Evolutionary conservation across 2,797 vertebrate genomes (phyloP).

Genomic region (Hemitrygon akajei): DNA sequence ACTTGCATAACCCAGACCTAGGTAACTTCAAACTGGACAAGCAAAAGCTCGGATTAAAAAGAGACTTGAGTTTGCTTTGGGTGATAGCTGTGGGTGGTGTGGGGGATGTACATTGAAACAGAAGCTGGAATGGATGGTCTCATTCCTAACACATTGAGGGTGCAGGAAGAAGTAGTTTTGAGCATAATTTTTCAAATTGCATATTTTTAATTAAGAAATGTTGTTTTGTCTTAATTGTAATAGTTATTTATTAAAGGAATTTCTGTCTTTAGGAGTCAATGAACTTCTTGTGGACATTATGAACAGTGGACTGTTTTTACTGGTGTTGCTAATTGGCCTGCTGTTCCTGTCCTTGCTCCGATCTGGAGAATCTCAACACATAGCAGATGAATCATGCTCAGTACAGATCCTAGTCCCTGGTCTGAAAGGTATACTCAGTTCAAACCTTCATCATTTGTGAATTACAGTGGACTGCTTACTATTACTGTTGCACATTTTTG

Average conservation of each 20-base stretch:
- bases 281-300: conserved; percentile 63
- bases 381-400: conserved; percentile 81
- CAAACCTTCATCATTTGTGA: not conserved
- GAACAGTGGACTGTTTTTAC: conserved; percentile 62
- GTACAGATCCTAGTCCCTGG: conserved; percentile 94
- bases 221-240: not conserved
- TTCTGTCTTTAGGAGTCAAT: conserved; percentile 57
- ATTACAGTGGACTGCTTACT: not conserved
- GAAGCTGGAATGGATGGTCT: not conserved
- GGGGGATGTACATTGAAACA: not conserved
- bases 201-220: not conserved
- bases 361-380: conserved; percentile 67
- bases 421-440: conserved; percentile 74
- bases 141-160: not conserved
- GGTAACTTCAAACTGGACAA: not conserved
- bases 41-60: not conserved
- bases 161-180: not conserved
- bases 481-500: not conserved
- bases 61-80: not conserved
- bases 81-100: too few species aligned
- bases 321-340: conserved; percentile 60
- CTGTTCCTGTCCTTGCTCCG: conserved; percentile 64
- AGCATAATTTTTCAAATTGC: not conserved
- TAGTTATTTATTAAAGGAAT: conserved; percentile 31
- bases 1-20: not conserved